These are phyloP conservation scores for Diachasma alloeum DNA, from an alignment of 1,140 invertebrate genomes.

Conservation along the genomic window DNA sequence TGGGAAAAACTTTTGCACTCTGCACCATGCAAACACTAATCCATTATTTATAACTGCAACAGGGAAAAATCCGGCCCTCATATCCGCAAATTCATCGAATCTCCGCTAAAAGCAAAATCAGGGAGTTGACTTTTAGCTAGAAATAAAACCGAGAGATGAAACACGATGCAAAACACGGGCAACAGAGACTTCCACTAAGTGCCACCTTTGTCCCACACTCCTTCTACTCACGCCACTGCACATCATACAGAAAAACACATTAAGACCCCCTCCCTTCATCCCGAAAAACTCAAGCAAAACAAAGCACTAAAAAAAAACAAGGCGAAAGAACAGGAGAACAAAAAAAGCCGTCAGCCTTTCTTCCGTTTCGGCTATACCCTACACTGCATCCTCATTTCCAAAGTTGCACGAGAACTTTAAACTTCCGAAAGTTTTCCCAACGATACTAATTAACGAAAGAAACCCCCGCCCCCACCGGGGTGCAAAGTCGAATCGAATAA, in stretches of 20 bases:
- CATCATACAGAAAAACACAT: conserved; percentile 1
- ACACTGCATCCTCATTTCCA: neutral
- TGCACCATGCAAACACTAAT: too few species aligned
- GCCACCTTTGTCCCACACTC: neutral
- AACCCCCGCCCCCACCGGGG: neutral
- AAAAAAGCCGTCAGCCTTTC: neutral
- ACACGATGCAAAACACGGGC: too few species aligned
- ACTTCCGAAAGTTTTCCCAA: conserved; percentile 11
- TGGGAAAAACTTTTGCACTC: too few species aligned
- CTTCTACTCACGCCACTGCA: neutral
- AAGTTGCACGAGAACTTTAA: neutral
- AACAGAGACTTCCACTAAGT: neutral
- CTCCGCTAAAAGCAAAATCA: too few species aligned
- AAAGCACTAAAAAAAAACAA: neutral
- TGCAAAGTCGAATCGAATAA: conserved; percentile 56
- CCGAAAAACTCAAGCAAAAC: neutral
- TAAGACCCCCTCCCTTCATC: neutral
- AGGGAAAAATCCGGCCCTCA: too few species aligned
- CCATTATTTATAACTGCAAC: too few species aligned
- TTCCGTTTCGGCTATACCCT: neutral
- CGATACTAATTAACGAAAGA: conserved; percentile 27
- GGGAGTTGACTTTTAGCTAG: too few species aligned
- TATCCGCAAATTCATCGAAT: too few species aligned
- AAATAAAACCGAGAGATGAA: too few species aligned
- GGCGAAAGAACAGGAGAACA: neutral